A percentile compares a stretch with the other conserved stretches of the same genome.
These are phyloP conservation scores for Gambelia wislizenii DNA, from an alignment of 2,797 vertebrate genomes.

Conservation along the genomic window DNA sequence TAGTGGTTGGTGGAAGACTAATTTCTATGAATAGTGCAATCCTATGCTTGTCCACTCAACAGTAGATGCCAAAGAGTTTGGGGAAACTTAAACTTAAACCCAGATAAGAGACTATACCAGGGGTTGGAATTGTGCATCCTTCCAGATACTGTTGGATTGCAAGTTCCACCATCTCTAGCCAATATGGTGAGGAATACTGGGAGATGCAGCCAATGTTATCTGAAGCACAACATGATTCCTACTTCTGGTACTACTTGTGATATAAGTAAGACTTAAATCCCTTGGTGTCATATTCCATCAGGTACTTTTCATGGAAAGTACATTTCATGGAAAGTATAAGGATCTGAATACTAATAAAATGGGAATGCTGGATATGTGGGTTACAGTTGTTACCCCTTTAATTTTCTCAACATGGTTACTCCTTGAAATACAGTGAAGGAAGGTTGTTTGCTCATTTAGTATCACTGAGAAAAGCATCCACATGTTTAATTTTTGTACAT, in stretches of 20 bases:
- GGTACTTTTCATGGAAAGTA: not conserved
- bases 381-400: not conserved
- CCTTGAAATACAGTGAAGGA: not conserved
- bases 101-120: not conserved
- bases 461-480: not conserved
- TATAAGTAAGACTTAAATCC: not conserved
- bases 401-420: not conserved
- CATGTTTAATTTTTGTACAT: not conserved
- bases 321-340: not conserved
- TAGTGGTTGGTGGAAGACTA: not conserved
- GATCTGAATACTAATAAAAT: not conserved
- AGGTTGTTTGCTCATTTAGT: not conserved
- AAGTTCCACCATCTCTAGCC: too few species aligned
- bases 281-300: not conserved
- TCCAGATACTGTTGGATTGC: too few species aligned
- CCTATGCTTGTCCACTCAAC: not conserved
- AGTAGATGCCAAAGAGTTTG: not conserved
- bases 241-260: too few species aligned
- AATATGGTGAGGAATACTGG: too few species aligned
- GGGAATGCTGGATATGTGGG: not conserved
- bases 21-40: not conserved
- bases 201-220: too few species aligned
- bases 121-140: too few species aligned
- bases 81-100: not conserved
- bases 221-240: too few species aligned